These are phyloP conservation scores for Chironomus tentans DNA, from an alignment of 2,888 invertebrate genomes.

Conservation along the genomic window DNA sequence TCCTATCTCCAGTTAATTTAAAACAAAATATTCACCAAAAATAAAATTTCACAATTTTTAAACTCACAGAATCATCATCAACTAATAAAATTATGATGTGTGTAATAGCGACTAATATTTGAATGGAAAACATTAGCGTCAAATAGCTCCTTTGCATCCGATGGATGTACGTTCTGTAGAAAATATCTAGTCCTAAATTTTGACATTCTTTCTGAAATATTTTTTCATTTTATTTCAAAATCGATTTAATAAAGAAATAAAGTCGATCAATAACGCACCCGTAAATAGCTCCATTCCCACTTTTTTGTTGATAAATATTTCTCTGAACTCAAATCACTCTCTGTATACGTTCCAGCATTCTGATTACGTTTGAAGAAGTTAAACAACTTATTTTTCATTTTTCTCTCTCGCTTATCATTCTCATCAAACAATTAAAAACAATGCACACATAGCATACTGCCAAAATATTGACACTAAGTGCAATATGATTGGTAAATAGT, in stretches of 20 bases:
- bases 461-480: background rate
- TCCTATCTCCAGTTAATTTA: too few species aligned
- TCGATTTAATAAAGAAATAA: background rate
- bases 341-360: background rate
- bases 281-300: constrained; percentile 42
- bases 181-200: constrained; percentile 61
- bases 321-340: background rate
- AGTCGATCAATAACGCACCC: constrained; percentile 32
- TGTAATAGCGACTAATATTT: constrained; percentile 53
- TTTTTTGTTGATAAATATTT: constrained; percentile 31
- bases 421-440: background rate
- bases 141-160: constrained; percentile 70
- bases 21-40: too few species aligned
- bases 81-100: constrained; percentile 51
- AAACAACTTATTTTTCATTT: background rate
- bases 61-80: constrained; percentile 40
- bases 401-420: background rate
- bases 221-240: background rate
- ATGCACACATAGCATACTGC: background rate
- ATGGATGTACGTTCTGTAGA: constrained; percentile 66
- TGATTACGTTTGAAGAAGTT: background rate
- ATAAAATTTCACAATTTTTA: background rate
- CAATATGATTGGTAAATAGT: background rate
- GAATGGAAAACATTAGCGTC: constrained; percentile 62
- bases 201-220: constrained; percentile 60